Evolutionary conservation across 2,888 invertebrate genomes (phyloP).

Genomic region (Volucella inflata): DNA sequence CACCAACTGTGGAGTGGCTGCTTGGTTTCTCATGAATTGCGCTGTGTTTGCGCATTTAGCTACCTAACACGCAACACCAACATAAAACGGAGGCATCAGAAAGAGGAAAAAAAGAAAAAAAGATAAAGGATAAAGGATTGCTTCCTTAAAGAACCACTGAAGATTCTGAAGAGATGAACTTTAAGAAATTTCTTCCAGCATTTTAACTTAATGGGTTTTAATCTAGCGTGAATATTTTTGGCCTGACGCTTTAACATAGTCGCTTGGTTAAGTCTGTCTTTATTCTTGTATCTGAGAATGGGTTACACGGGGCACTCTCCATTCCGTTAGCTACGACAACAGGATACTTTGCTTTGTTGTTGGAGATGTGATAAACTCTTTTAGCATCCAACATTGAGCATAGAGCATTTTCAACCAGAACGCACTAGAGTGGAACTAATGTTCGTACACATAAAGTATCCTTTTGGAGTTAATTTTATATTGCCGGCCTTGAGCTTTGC

Average conservation of each 20-base stretch:
- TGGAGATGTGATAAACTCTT: slow-evolving; percentile 46
- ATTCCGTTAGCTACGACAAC: slow-evolving; percentile 10
- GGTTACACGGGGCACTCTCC: slow-evolving; percentile 4
- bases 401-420: slow-evolving; percentile 36
- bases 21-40: slow-evolving; percentile 30
- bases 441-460: slow-evolving; percentile 54
- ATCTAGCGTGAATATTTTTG: slow-evolving; percentile 64
- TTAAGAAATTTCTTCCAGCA: slow-evolving; percentile 67
- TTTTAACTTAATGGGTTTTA: slow-evolving; percentile 69
- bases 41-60: slow-evolving; percentile 17
- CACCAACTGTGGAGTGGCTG: slow-evolving; percentile 16
- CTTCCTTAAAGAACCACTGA: slow-evolving; percentile 40
- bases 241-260: neutral
- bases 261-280: too few relatives aligned
- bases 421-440: slow-evolving; percentile 56
- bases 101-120: neutral
- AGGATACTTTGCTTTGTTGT: slow-evolving; percentile 5
- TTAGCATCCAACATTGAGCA: slow-evolving; percentile 19
- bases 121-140: neutral
- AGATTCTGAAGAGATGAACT: slow-evolving; percentile 32
- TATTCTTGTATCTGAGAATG: neutral
- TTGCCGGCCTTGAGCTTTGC: slow-evolving; percentile 4
- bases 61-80: neutral
- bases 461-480: slow-evolving; percentile 33
- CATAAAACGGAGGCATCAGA: too few relatives aligned